Evolutionary conservation across 2,113 vertebrate genomes (phyloP), one percentile per base, ranked within the genome.

Genomic region (Phalacrocorax carbo): DNA sequence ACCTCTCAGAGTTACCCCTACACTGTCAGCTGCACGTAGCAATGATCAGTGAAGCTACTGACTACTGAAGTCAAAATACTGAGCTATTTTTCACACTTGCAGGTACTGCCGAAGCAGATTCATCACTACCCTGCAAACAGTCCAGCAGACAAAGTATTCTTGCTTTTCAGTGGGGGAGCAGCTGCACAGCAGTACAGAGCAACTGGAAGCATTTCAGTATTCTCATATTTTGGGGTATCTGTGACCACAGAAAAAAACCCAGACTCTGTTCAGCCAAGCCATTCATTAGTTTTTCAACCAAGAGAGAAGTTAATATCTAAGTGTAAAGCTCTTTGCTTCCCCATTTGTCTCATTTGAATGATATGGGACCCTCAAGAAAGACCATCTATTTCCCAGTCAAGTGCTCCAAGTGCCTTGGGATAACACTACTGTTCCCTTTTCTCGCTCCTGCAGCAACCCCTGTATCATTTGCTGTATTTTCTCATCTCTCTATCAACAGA

Each of bases 241-340:
- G 5, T 76, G 61, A 76, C 23, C 61, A 72, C 30, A 71, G 30
- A 27, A 89, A 38, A 75, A 44, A 44, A 78, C 55, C 7, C 4
- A 80, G 17, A 9, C 18, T 44, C 62, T 82, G 68, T 76, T 75
- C 48, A 94, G 49, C 18, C 11, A 62, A 85, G 14, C 60, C n/a
- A 26, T 38, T 61, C 73, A 79, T 89, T 89, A 87, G 34, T 78
- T 87, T 26, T 95, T 88, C 60, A 89, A 65, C 57, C 34, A 20
- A 55, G 75, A 79, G 21, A 85, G 38, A 79, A 79, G 29, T 5
- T 61, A 71, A 27, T 78, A 68, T 55, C 29, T 42, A 71, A 75
- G 30, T 8, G 10, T 57, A 61, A 92, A 85, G 61, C 27, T 71
- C 52, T 48, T 44, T 48, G 12, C 58, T 76, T 76, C 40, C 60